phyloP scores from a whole-genome alignment of 2,113 vertebrate species.

The Centropristis striata region DNA sequence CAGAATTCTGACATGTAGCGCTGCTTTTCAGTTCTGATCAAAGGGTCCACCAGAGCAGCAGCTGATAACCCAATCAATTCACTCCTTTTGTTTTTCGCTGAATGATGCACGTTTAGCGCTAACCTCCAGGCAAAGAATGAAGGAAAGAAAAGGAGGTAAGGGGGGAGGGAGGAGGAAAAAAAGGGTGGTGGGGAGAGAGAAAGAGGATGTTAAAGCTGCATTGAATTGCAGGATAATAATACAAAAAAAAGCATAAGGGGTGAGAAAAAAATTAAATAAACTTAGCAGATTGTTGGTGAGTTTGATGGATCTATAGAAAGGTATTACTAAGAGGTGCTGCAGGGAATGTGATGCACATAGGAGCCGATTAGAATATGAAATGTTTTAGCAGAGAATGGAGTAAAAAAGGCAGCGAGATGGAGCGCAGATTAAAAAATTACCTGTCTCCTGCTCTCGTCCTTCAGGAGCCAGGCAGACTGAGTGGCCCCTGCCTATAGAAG shows the following conservation, averaged over 20 bases:
- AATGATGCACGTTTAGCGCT: constrained; percentile 90
- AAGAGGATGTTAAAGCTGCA: constrained; percentile 66
- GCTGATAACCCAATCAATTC: constrained; percentile 89
- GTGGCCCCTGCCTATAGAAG: constrained; percentile 46
- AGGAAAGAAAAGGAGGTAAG: constrained; percentile 64
- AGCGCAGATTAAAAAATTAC: constrained; percentile 85
- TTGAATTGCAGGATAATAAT: constrained; percentile 80
- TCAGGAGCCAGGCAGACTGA: constrained; percentile 71
- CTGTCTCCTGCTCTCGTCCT: constrained; percentile 76
- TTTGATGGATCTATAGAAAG: constrained; percentile 77
- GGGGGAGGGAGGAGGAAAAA: not conserved
- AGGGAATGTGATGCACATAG: constrained; percentile 56
- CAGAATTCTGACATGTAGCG: constrained; percentile 86
- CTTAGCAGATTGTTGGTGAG: constrained; percentile 69
- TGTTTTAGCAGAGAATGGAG: constrained; percentile 78
- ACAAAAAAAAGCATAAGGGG: constrained; percentile 3
- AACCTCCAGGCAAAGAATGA: constrained; percentile 88
- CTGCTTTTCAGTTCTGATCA: constrained; percentile 87
- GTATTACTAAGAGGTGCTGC: constrained; percentile 68
- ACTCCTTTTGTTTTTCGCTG: constrained; percentile 90
- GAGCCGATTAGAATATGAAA: constrained; percentile 83
- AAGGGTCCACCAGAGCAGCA: constrained; percentile 79
- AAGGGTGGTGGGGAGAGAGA: constrained; percentile 50
- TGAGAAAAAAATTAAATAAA: constrained; percentile 82
- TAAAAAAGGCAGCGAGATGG: constrained; percentile 73